Base-by-base conservation (phyloP, 1,140 invertebrate species). In the Megathymus violae region DNA sequence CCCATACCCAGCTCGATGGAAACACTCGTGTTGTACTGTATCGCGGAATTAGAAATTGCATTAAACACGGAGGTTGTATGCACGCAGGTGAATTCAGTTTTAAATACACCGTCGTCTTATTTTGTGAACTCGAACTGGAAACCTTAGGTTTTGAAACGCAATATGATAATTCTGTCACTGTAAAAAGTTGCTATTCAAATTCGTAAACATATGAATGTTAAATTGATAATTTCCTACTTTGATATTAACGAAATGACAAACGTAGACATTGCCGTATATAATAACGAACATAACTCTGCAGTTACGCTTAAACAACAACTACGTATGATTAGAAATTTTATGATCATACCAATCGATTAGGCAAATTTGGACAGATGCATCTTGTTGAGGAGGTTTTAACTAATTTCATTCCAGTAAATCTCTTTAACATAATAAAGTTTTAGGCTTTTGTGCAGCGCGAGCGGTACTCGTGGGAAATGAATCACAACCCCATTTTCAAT, bases 401-500 rank as follows among this genome's bases (percentile, higher is more conserved):
- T 46, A 77, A 69, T 71, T 52, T 62, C 17, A 62, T 60, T 64
- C 47, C 62, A 44, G 48, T 62, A 47, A 70, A 68, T 73, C 59
- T 64, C 47, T 78, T 74, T 64, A 76, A 67, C 62, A 70, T 80
- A 79, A 80, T 85, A 83, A 67, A 78, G 77, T 85, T 81, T 69
- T 74, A 76, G 71, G 74, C 73, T 80, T 85, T 80, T 74, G 69
- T 61, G 67, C 77, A 67, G 69, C 64, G 69, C 64, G 67, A 71
- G 74, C 72, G 74, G 80, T 76, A 78, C 74, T 84, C 79, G 84
- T 88, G 84, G 78, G 88, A 90, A 90, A 88, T 88, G 88, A 90
- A 88, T 90, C 88, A 90, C 85, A 88, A 90, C 85, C 88, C 88
- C 80, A 87, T 89, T 89, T 87, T 83, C 82, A 88, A 85, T 88